Conservation (phyloP, 1,140 invertebrate genomes). For the Brachionus manjavacas region DNA sequence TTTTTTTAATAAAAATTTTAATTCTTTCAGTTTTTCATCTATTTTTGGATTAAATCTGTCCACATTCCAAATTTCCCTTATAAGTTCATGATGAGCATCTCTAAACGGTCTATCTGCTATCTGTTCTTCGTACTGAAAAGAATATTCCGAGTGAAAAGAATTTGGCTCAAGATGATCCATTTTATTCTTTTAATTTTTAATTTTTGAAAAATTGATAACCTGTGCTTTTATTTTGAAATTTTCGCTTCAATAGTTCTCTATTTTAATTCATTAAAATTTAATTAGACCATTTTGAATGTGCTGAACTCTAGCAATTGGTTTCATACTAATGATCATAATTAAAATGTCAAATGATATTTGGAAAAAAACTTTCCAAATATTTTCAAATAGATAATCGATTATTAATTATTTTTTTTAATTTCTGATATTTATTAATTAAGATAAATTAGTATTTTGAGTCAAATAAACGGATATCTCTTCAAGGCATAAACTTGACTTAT, state of each 20-base stretch:
- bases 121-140: not conserved
- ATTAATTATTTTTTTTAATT: not conserved
- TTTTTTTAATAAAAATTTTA: conserved; percentile 30
- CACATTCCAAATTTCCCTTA: conserved; percentile 42
- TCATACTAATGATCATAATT: not conserved
- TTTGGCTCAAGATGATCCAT: not conserved
- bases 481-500: no score
- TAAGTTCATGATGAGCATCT: conserved; percentile 41
- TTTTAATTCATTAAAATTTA: not conserved
- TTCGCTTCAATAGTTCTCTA: not conserved
- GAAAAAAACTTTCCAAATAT: not conserved
- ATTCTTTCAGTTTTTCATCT: conserved; percentile 32
- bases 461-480: no score
- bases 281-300: conserved; percentile 20
- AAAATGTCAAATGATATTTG: not conserved
- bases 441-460: no score
- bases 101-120: conserved; percentile 21
- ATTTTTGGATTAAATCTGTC: conserved; percentile 9
- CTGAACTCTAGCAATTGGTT: not conserved
- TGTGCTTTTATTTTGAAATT: conserved; percentile 15
- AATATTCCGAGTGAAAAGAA: not conserved
- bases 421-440: no score
- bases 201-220: not conserved
- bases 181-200: not conserved
- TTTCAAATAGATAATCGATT: not conserved